phyloP scores from a whole-genome alignment of 2,888 invertebrate species.

The Ormyrus nitidulus region DNA sequence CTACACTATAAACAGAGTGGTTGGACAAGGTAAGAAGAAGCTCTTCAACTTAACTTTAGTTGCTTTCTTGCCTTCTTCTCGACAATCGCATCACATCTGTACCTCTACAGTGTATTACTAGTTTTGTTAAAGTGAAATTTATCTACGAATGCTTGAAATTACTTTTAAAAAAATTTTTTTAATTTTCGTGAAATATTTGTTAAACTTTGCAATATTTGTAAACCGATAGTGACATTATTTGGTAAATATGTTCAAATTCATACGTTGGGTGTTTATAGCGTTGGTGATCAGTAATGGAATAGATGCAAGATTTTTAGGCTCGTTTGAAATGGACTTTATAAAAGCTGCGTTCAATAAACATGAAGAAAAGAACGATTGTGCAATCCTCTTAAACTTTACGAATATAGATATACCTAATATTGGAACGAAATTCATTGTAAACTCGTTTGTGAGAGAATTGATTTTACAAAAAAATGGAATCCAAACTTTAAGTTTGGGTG shows the following conservation, averaged over 20 bases:
- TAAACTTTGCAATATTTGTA: too few species aligned
- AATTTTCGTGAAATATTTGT: too few species aligned
- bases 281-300: not conserved
- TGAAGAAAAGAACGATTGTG: not conserved
- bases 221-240: too few species aligned
- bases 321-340: not conserved
- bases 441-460: not conserved
- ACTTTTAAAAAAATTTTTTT: too few species aligned
- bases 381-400: slow-evolving; percentile 3
- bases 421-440: not conserved
- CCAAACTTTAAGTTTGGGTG: not conserved
- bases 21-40: too few species aligned
- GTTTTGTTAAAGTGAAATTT: too few species aligned
- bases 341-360: not conserved
- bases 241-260: not conserved
- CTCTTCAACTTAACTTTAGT: too few species aligned
- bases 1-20: too few species aligned
- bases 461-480: not conserved
- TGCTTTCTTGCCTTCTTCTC: too few species aligned
- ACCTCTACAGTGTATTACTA: too few species aligned
- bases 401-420: not conserved
- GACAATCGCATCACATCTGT: too few species aligned
- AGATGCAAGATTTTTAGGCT: not conserved
- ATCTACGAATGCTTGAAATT: too few species aligned
- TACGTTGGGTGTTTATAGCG: not conserved